Evolutionary conservation across 2,888 invertebrate genomes (phyloP).

Genomic region (Lasioglossum morio): DNA sequence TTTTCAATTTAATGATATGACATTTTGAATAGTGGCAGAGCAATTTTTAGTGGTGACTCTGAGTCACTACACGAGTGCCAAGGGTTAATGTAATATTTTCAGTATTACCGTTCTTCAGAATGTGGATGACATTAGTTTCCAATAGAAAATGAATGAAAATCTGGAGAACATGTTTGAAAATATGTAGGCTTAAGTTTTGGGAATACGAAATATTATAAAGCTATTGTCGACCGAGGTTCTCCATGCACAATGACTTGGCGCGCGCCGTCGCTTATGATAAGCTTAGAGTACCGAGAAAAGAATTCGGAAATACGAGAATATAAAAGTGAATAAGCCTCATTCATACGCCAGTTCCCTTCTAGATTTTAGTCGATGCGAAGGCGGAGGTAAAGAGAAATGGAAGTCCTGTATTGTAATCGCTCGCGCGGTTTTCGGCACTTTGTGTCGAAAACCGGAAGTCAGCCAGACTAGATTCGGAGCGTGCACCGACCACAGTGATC

Average conservation of each 20-base stretch:
- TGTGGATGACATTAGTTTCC: neutral
- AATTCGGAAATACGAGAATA: conserved; percentile 57
- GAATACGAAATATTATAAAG: conserved; percentile 49
- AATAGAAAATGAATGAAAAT: neutral
- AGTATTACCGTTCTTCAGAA: too few relatives aligned
- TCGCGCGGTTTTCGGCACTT: conserved; percentile 70
- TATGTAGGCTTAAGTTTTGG: conserved; percentile 9
- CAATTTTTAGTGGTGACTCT: too few relatives aligned
- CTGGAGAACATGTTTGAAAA: neutral
- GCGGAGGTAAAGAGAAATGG: conserved; percentile 46
- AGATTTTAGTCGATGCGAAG: conserved; percentile 45
- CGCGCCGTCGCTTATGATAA: conserved; percentile 71
- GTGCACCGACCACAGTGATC: conserved; percentile 58
- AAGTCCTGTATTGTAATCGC: conserved; percentile 57
- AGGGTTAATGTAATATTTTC: too few relatives aligned
- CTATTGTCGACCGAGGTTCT: conserved; percentile 65
- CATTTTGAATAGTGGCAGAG: too few relatives aligned
- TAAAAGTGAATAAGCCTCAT: conserved; percentile 67
- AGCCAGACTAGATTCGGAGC: conserved; percentile 78
- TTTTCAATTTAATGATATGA: too few relatives aligned
- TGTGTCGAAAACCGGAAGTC: conserved; percentile 79
- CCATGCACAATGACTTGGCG: conserved; percentile 70
- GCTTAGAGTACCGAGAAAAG: conserved; percentile 55
- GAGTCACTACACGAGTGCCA: too few relatives aligned
- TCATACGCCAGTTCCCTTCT: conserved; percentile 45